These are phyloP conservation scores for Ferrisia virgata DNA, from an alignment of 2,888 invertebrate genomes.

Conservation along the genomic window DNA sequence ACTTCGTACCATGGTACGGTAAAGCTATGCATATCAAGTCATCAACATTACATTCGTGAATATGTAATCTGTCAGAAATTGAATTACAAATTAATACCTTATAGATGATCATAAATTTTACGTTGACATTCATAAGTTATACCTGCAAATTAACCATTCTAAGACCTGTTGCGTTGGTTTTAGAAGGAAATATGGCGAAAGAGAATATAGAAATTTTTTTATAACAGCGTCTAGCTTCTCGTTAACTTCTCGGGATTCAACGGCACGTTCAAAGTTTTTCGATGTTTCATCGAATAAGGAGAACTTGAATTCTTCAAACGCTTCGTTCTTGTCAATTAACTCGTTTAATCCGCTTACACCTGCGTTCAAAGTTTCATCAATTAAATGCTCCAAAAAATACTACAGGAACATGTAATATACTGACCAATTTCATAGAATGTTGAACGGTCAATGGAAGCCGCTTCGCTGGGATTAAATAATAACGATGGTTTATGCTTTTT, in stretches of 20 bases:
- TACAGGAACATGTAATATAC: background rate
- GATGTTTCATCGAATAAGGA: constrained; percentile 75
- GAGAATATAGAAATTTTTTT: constrained; percentile 70
- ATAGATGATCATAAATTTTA: too few species aligned
- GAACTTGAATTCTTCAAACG: constrained; percentile 69
- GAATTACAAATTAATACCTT: background rate
- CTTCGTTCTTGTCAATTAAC: constrained; percentile 68
- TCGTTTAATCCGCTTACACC: constrained; percentile 79
- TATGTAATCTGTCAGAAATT: constrained; percentile 63
- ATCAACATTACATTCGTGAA: constrained; percentile 84
- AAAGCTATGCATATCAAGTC: constrained; percentile 75
- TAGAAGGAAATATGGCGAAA: constrained; percentile 86
- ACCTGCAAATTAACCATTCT: constrained; percentile 83
- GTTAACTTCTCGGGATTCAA: constrained; percentile 73
- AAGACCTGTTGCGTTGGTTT: constrained; percentile 83
- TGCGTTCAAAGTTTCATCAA: constrained; percentile 51
- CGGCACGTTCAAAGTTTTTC: constrained; percentile 74
- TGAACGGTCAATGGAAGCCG: constrained; percentile 78
- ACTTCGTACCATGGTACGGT: constrained; percentile 89
- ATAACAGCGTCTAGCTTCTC: constrained; percentile 71
- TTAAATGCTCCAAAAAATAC: background rate
- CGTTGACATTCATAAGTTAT: too few species aligned
- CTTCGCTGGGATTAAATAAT: constrained; percentile 85
- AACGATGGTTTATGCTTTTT: constrained; percentile 74
- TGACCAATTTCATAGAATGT: constrained; percentile 80